Percentiles rank a stretch among this genome's conserved stretches.
These are phyloP conservation scores for Napeogenes inachia DNA, from an alignment of 2,888 invertebrate genomes.

Conservation along the genomic window DNA sequence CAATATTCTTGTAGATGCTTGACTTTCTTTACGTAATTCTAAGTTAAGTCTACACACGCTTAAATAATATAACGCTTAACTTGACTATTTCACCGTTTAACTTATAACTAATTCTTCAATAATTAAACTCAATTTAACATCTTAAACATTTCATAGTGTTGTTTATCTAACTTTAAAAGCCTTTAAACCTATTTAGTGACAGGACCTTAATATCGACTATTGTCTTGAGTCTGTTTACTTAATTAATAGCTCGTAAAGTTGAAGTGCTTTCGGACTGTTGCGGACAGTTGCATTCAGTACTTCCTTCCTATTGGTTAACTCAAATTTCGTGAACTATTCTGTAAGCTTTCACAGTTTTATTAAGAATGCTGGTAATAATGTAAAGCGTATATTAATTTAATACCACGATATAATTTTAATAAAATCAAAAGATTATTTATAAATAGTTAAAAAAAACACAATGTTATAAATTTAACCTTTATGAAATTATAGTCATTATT, in stretches of 20 bases:
- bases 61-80: too few species aligned
- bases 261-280: slow-evolving; percentile 24
- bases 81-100: too few species aligned
- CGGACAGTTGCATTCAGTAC: slow-evolving; percentile 26
- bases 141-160: too few species aligned
- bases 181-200: slow-evolving; percentile 3
- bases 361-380: background rate
- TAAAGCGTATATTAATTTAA: too few species aligned
- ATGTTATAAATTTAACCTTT: too few species aligned
- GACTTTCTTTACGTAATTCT: too few species aligned
- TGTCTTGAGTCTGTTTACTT: slow-evolving; percentile 25
- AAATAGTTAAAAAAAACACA: background rate
- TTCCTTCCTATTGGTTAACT: slow-evolving; percentile 20
- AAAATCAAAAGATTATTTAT: background rate
- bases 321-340: background rate
- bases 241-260: slow-evolving; percentile 31
- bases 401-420: background rate
- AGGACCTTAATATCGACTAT: slow-evolving; percentile 9
- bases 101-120: too few species aligned
- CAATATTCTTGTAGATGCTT: too few species aligned
- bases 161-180: too few species aligned
- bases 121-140: too few species aligned
- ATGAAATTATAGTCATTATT: slow-evolving; percentile 30
- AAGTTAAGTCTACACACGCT: too few species aligned
- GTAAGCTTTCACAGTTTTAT: background rate